phyloP scores from a whole-genome alignment of 2,113 vertebrate species.

The Chloebia gouldiae region DNA sequence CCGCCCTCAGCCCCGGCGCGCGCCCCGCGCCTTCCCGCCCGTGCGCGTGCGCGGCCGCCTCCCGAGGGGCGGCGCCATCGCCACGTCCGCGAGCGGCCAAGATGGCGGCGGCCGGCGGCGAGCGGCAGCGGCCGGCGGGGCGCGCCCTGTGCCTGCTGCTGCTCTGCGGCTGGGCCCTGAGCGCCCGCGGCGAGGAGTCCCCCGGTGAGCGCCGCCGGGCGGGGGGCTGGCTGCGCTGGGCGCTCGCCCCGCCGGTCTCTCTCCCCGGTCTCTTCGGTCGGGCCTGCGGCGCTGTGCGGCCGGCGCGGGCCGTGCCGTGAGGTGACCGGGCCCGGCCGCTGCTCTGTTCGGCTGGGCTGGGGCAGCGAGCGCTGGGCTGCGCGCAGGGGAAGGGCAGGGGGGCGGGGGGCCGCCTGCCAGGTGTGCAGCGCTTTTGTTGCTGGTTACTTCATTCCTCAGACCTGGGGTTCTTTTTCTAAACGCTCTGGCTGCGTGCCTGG shows the following conservation, averaged over 20 bases:
- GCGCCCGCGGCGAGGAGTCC: neutral
- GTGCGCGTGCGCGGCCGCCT: neutral
- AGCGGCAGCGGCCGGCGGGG: neutral
- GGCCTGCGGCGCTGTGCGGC: neutral
- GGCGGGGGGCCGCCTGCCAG: neutral
- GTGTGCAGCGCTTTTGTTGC: neutral
- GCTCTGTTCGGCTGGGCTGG: accelerated
- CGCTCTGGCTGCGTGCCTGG: neutral
- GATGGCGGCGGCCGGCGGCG: neutral
- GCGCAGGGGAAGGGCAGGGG: neutral
- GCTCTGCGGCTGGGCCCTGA: neutral
- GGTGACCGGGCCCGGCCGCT: neutral
- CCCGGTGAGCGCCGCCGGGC: neutral
- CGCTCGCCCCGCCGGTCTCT: neutral
- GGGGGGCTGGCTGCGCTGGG: neutral
- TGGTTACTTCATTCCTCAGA: neutral
- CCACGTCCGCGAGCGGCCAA: neutral
- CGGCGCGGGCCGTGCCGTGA: neutral
- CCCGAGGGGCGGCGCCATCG: neutral
- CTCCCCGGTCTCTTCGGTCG: too few relatives aligned
- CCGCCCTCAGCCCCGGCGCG: neutral
- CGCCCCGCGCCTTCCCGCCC: neutral
- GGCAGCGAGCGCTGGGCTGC: neutral
- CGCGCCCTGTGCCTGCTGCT: neutral
- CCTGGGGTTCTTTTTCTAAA: neutral